Evolutionary conservation across 2,888 invertebrate genomes (phyloP), one percentile per base, ranked within the genome.

Genomic region (Andricus curvator): DNA sequence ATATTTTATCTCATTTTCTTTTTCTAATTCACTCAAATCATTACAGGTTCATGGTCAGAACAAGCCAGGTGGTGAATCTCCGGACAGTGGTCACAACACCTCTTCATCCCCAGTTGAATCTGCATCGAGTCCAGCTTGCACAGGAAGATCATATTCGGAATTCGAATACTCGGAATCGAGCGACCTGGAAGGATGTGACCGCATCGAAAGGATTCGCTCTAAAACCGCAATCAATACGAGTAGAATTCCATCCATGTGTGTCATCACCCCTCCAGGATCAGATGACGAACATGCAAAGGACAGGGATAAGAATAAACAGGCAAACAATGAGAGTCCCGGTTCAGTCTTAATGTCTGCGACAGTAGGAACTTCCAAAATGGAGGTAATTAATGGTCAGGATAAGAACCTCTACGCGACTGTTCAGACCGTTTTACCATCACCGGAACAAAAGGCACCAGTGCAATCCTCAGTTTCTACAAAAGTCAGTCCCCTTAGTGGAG

Each of bases 211-310:
- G 86, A 96, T 98, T 84, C 94, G 97, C 82, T 96, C 96, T 66
- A 98, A 98, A 93, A 98, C 98, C 0, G 96, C 96, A 2, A 97
- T 98, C 66, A 97, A 96, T 89, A 96, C 97, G 78, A 97, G 97
- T 86, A 94, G 98, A 86, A 98, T 98, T 89, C 98, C 98, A 1
- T 97, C 98, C 8, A 97, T 98, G 96, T 98, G 98, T 92, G 97
- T 97, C 4, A 97, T 98, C 77, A 98, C 98, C 22, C 97, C 98
- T 6, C 96, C 96, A 0, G 96, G 96, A 83, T 97, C 97, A 84
- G 98, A 98, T 87, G 98, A 98, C 88, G 98, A 98, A 91, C 95
- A 95, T 85, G 82, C 92, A 88, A 88, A 94, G 90, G 83, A 89
- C 65, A 85, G 88, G 85, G 88, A 92, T 78, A 11, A 87, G 86